phyloP scores from a whole-genome alignment of 2,888 invertebrate species.

The Scaptomyza cyrtandrae region DNA sequence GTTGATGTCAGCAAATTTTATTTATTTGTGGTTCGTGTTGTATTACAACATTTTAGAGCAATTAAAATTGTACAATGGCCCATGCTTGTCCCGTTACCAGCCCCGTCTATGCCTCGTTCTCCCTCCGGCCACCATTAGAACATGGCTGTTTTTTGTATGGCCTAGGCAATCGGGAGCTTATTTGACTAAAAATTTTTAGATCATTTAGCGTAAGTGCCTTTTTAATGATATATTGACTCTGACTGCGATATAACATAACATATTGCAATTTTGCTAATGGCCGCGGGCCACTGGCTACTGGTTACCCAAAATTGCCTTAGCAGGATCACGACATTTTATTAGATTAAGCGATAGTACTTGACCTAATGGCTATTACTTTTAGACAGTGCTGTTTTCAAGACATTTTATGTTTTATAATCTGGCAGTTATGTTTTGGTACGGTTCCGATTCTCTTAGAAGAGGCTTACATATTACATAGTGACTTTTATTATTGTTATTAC shows the following conservation, averaged over 20 bases:
- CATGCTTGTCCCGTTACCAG: slow-evolving; percentile 22
- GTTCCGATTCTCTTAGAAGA: slow-evolving; percentile 26
- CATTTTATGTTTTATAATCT: background rate
- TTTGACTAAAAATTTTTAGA: slow-evolving; percentile 41
- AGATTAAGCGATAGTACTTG: slow-evolving; percentile 41
- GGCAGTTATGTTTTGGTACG: slow-evolving; percentile 7
- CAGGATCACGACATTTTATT: slow-evolving; percentile 35
- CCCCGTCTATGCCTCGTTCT: no score
- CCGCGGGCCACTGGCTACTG: slow-evolving; percentile 18
- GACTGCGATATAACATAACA: slow-evolving; percentile 10
- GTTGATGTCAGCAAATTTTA: slow-evolving; percentile 78
- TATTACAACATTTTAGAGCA: slow-evolving; percentile 77
- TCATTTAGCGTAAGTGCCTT: slow-evolving; percentile 65
- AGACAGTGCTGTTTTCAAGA: background rate
- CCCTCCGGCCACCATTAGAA: background rate
- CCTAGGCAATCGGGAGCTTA: slow-evolving; percentile 23
- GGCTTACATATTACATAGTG: slow-evolving; percentile 35
- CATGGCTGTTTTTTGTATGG: slow-evolving; percentile 18
- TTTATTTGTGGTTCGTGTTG: slow-evolving; percentile 78
- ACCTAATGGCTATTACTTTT: slow-evolving; percentile 26
- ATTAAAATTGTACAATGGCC: slow-evolving; percentile 74
- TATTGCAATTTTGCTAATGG: slow-evolving; percentile 24
- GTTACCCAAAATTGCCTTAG: slow-evolving; percentile 30
- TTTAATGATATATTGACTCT: slow-evolving; percentile 72
- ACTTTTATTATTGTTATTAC: slow-evolving; percentile 33